Conservation (phyloP, 1,140 invertebrate genomes). For the Conopomorpha cramerella region DNA sequence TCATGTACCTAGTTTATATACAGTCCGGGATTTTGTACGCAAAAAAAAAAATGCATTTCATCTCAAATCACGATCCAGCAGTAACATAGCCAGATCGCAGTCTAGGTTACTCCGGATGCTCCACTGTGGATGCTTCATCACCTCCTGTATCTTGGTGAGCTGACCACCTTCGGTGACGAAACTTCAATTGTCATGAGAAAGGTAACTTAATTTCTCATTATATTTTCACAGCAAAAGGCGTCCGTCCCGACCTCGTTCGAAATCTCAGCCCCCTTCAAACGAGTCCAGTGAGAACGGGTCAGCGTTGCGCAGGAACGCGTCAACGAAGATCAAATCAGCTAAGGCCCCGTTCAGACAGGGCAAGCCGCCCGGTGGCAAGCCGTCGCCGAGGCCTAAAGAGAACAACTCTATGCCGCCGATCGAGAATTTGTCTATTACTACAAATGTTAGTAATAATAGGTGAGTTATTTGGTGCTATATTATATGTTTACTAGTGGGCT, state of each 20-base stretch:
- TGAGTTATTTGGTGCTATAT: conserved; percentile 13
- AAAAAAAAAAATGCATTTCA: too few species aligned
- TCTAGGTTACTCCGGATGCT: too few species aligned
- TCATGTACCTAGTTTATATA: too few species aligned
- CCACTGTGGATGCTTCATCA: too few species aligned
- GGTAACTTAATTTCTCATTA: too few species aligned
- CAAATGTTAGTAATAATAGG: conserved; percentile 25
- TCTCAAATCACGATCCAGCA: too few species aligned
- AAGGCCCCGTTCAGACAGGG: neutral
- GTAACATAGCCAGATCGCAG: too few species aligned
- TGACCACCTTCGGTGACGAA: too few species aligned
- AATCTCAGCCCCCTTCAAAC: conserved; percentile 34
- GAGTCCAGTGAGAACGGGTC: conserved; percentile 27
- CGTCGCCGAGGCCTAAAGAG: neutral
- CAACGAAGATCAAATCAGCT: conserved; percentile 26
- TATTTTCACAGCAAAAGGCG: conserved; percentile 18
- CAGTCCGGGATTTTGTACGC: too few species aligned
- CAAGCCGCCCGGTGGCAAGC: neutral
- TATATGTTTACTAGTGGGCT: too few species aligned
- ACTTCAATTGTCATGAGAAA: too few species aligned
- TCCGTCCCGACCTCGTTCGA: conserved; percentile 25
- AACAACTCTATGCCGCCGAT: conserved; percentile 21
- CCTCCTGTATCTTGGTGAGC: too few species aligned
- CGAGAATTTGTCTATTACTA: conserved; percentile 39
- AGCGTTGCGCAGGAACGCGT: conserved; percentile 23